Evolutionary conservation across 2,113 vertebrate genomes (phyloP).

Genomic region (Grantiella picta): DNA sequence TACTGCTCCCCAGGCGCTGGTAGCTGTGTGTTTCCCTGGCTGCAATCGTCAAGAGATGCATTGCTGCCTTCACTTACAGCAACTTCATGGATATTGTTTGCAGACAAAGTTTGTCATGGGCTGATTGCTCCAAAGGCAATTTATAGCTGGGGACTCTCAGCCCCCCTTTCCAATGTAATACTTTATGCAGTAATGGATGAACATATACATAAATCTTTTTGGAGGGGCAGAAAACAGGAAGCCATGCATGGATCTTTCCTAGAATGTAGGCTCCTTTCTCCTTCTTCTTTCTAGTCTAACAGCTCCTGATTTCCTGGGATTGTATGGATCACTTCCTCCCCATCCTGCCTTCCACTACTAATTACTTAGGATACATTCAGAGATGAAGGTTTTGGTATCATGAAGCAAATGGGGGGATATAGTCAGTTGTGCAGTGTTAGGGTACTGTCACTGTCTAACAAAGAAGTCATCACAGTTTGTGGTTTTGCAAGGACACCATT

Average conservation of each 20-base stretch:
- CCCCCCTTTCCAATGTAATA: not conserved
- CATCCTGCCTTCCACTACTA: not conserved
- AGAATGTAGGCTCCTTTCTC: not conserved
- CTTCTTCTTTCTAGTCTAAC: not conserved
- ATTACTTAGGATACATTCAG: not conserved
- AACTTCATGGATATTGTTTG: not conserved
- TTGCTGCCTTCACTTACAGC: not conserved
- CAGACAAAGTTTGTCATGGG: accelerated
- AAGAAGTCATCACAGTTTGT: accelerated
- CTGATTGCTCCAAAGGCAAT: not conserved
- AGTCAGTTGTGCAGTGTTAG: not conserved
- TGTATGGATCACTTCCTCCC: not conserved
- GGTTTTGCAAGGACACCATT: not conserved
- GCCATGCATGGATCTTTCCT: not conserved
- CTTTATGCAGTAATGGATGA: not conserved
- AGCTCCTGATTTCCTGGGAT: not conserved
- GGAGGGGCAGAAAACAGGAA: not conserved
- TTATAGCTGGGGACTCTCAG: not conserved
- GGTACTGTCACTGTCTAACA: accelerated
- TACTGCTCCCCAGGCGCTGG: not conserved
- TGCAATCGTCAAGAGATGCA: not conserved
- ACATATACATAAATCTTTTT: accelerated
- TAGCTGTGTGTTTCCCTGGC: not conserved
- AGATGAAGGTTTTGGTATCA: not conserved
- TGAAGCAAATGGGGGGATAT: not conserved